Evolutionary conservation across 2,797 vertebrate genomes (phyloP).

Genomic region (Margarornis squamiger): DNA sequence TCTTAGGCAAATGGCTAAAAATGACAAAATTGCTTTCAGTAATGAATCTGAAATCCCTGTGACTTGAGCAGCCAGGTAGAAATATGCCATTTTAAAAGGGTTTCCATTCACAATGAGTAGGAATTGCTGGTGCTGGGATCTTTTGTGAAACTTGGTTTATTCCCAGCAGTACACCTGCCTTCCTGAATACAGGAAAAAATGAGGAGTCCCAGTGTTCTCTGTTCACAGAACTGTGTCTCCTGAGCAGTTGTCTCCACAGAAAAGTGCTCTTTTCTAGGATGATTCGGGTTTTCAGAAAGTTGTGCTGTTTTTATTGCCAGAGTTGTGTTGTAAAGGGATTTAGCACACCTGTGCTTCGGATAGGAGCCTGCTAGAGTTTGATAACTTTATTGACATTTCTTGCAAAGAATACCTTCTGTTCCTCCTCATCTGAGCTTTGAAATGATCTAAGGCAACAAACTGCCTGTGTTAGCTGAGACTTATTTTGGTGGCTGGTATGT

Average conservation of each 20-base stretch:
- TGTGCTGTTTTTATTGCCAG: background rate
- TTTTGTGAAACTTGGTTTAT: background rate
- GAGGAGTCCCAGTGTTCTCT: background rate
- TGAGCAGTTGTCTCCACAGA: background rate
- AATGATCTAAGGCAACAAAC: background rate
- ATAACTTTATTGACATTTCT: background rate
- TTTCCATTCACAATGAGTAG: background rate
- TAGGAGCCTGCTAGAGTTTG: background rate
- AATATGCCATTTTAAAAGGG: background rate
- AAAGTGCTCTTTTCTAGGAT: background rate
- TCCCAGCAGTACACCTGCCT: background rate
- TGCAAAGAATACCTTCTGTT: background rate
- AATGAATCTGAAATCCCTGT: background rate
- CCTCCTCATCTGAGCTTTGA: background rate
- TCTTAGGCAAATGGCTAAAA: background rate
- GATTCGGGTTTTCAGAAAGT: background rate
- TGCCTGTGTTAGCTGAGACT: background rate
- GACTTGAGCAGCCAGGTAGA: background rate
- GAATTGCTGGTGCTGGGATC: background rate
- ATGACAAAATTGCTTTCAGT: background rate
- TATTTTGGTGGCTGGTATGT: background rate
- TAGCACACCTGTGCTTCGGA: accelerated
- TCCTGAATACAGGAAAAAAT: background rate
- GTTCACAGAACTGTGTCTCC: accelerated
- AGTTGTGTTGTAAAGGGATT: background rate